Percentiles rank a stretch among this genome's conserved stretches.
phyloP scores from a whole-genome alignment of 1,140 invertebrate species.

The Sminthurides bifidus region DNA sequence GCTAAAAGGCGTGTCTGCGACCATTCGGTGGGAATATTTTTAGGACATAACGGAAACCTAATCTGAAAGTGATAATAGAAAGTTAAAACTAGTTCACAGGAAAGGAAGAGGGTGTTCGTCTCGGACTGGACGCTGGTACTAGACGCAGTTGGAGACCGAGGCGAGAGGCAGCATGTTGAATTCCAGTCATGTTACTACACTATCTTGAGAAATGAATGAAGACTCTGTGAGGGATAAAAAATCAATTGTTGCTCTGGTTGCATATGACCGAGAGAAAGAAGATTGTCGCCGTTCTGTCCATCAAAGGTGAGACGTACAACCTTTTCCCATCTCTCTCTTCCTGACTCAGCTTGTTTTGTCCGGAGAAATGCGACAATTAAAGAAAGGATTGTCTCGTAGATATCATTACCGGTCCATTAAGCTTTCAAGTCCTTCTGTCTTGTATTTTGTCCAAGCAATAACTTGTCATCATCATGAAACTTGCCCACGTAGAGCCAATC shows the following conservation, averaged over 20 bases:
- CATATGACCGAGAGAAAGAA: conserved; percentile 8
- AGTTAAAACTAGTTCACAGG: too few relatives aligned
- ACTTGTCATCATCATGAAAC: conserved; percentile 2
- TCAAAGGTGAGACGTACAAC: conserved; percentile 13
- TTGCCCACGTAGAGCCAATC: too few relatives aligned
- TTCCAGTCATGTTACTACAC: too few relatives aligned
- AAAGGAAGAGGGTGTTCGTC: too few relatives aligned
- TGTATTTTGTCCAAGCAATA: conserved; percentile 4
- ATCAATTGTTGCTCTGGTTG: conserved; percentile 4
- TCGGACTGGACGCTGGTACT: too few relatives aligned
- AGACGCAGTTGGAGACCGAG: too few relatives aligned
- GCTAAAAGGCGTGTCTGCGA: too few relatives aligned
- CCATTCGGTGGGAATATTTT: too few relatives aligned
- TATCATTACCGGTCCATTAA: conserved; percentile 22
- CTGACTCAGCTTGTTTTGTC: neutral
- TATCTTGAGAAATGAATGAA: too few relatives aligned
- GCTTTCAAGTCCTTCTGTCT: conserved; percentile 9
- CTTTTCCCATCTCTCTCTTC: conserved; percentile 13
- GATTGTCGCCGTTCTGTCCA: conserved; percentile 12
- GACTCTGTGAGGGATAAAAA: conserved; percentile 3
- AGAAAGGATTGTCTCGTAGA: conserved; percentile 14
- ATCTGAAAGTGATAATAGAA: too few relatives aligned
- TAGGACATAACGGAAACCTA: too few relatives aligned
- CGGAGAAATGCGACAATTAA: conserved; percentile 7
- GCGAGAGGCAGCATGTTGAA: too few relatives aligned